Conservation (phyloP, 2,797 vertebrate genomes). For the Scomberomorus guttatus region DNA sequence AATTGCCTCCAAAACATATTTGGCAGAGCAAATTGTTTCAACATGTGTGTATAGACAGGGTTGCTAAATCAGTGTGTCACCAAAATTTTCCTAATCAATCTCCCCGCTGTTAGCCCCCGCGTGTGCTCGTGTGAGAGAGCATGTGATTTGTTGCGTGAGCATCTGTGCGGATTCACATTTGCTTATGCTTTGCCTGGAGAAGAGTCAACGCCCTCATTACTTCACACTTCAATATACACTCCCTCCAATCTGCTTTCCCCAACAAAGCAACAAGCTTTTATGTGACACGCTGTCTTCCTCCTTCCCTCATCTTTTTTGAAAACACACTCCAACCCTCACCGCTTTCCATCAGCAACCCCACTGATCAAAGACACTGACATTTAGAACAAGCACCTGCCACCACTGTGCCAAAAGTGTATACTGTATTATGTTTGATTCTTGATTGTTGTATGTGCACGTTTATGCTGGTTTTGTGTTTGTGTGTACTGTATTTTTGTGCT, state of each 20-base stretch:
- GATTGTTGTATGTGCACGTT: conserved; percentile 40
- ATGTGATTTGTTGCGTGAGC: conserved; percentile 21
- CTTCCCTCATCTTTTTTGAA: conserved; percentile 66
- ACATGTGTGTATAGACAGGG: background rate
- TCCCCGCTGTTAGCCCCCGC: conserved; percentile 1
- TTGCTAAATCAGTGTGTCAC: conserved; percentile 2
- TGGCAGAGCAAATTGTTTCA: background rate
- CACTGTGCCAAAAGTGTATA: conserved; percentile 53
- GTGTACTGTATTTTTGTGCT: conserved; percentile 1
- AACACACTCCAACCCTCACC: conserved; percentile 64
- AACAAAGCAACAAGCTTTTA: conserved; percentile 71
- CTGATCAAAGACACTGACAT: conserved; percentile 82
- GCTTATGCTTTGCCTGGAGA: conserved; percentile 36
- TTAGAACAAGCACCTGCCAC: conserved; percentile 78
- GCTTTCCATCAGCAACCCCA: conserved; percentile 61
- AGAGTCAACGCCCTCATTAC: conserved; percentile 58
- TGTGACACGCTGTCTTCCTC: conserved; percentile 68
- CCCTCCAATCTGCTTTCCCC: conserved; percentile 36
- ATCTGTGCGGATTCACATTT: conserved; percentile 18
- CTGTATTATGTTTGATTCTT: conserved; percentile 46
- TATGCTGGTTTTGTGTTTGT: conserved; percentile 15
- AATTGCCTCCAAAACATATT: background rate
- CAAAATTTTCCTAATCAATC: background rate
- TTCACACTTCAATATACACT: conserved; percentile 67
- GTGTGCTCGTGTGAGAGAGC: background rate